phyloP scores from a whole-genome alignment of 2,797 vertebrate species.

The Ctenosaura bakeri region DNA sequence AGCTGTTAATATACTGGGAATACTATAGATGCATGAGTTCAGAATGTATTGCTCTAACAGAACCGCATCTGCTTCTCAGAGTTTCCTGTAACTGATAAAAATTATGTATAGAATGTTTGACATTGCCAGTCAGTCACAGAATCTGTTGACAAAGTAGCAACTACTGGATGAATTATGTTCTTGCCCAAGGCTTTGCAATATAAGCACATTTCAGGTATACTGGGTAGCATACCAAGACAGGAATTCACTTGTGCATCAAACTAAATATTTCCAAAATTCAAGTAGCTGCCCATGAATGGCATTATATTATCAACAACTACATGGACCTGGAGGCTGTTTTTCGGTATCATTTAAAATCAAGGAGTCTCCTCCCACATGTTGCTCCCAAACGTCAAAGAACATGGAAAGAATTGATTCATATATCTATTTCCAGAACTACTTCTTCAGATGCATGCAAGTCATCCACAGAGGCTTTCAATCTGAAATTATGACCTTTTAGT shows the following conservation, averaged over 20 bases:
- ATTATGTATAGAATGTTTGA: not conserved
- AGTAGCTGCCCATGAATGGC: not conserved
- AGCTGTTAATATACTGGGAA: not conserved
- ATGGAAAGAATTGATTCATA: not conserved
- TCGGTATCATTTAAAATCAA: not conserved
- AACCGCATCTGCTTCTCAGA: not conserved
- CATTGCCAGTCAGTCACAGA: not conserved
- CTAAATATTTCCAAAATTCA: conserved; percentile 11
- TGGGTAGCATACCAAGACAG: not conserved
- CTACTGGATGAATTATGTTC: not conserved
- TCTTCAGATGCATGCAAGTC: not conserved
- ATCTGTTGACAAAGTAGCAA: not conserved
- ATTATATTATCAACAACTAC: conserved; percentile 1
- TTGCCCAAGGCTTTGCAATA: not conserved
- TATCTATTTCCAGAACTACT: not conserved
- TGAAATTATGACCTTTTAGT: no score
- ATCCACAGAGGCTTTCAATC: no score
- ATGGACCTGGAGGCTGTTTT: not conserved
- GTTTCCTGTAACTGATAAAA: not conserved
- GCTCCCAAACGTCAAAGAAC: not conserved
- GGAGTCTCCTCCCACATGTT: not conserved
- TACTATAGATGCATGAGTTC: not conserved
- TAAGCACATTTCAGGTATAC: not conserved
- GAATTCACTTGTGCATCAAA: not conserved
- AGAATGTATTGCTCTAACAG: not conserved